Percentiles rank a stretch among this genome's conserved stretches.
These are phyloP conservation scores for Bettongia penicillata DNA, from an alignment of 2,113 vertebrate species.

Conservation along the genomic window DNA sequence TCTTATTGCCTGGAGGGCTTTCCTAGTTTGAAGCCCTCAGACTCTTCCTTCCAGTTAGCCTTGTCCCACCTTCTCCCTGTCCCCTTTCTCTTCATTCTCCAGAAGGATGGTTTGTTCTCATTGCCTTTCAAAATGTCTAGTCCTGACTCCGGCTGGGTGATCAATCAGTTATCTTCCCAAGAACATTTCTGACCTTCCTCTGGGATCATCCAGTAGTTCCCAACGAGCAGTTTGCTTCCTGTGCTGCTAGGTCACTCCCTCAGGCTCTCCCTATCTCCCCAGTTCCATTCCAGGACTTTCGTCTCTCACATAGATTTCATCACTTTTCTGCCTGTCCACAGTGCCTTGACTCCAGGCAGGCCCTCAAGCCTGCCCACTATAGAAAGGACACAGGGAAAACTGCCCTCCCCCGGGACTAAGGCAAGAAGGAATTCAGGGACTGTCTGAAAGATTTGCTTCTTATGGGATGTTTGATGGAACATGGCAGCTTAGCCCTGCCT, in stretches of 20 bases:
- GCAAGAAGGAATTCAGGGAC: neutral
- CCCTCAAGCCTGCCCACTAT: neutral
- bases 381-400: neutral
- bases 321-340: neutral
- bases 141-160: neutral
- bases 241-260: neutral
- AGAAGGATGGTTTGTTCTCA: neutral
- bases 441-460: neutral
- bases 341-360: slow-evolving; percentile 2
- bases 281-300: neutral
- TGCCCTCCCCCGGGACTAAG: neutral
- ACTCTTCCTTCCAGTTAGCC: slow-evolving; percentile 15
- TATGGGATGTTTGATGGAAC: too few relatives aligned
- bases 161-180: neutral
- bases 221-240: neutral
- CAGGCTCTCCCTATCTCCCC: neutral
- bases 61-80: slow-evolving; percentile 33
- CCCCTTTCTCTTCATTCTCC: neutral
- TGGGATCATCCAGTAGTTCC: neutral
- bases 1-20: slow-evolving; percentile 27
- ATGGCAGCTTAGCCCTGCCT: too few relatives aligned
- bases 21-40: neutral
- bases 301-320: neutral
- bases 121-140: neutral
- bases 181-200: neutral